Conservation (phyloP, 1,140 invertebrate species). For the Probaryconus sp. region DNA sequence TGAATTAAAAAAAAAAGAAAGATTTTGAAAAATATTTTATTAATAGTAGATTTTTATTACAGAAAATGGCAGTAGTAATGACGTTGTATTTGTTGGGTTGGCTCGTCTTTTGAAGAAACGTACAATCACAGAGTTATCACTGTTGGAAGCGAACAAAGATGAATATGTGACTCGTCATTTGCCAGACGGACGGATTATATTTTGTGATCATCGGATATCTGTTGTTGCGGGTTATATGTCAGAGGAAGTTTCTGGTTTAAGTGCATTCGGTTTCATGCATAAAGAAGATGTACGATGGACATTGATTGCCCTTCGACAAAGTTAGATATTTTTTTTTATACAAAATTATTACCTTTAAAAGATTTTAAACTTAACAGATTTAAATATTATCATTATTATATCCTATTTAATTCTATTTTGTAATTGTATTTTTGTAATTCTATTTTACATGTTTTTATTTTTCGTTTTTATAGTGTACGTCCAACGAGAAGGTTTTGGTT, state of each 20-base stretch:
- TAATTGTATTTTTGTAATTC: no score
- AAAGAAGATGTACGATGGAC: slow-evolving; percentile 90
- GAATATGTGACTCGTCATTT: slow-evolving; percentile 92
- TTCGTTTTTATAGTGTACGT: slow-evolving; percentile 86
- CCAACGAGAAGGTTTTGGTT: slow-evolving; percentile 84
- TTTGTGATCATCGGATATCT: slow-evolving; percentile 91
- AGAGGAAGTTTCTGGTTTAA: slow-evolving; percentile 87
- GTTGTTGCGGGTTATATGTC: slow-evolving; percentile 91
- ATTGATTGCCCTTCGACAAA: slow-evolving; percentile 88
- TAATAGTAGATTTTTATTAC: slow-evolving; percentile 5
- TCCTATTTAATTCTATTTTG: no score
- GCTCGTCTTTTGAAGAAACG: slow-evolving; percentile 83
- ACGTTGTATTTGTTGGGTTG: slow-evolving; percentile 83
- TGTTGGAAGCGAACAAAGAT: slow-evolving; percentile 86
- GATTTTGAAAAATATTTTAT: no score
- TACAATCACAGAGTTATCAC: slow-evolving; percentile 82
- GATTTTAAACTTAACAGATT: slow-evolving; percentile 6
- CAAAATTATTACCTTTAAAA: slow-evolving; percentile 21
- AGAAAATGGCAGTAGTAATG: slow-evolving; percentile 71
- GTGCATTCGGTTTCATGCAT: slow-evolving; percentile 92
- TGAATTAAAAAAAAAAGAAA: no score
- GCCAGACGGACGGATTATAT: slow-evolving; percentile 89
- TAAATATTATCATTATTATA: not conserved
- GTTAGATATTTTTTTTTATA: slow-evolving; percentile 79
- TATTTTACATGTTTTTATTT: no score